Conservation (phyloP, 2,888 invertebrate species). For the Papilio demoleus region DNA sequence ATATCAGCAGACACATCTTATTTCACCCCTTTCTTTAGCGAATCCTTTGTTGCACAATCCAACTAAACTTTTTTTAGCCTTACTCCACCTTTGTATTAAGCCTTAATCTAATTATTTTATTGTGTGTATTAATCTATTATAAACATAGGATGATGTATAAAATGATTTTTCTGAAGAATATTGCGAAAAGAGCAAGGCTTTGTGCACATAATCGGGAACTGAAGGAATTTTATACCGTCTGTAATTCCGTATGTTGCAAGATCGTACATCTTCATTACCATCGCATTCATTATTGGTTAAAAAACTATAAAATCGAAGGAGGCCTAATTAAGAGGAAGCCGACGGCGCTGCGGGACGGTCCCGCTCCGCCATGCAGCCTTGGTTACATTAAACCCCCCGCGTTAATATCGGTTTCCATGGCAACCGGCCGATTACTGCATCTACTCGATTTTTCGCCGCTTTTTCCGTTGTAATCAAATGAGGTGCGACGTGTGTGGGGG, state of each 20-base stretch:
- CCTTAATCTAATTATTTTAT: too few species aligned
- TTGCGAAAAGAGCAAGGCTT: too few species aligned
- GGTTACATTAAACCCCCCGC: slow-evolving; percentile 48
- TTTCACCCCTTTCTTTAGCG: too few species aligned
- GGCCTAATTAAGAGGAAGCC: slow-evolving; percentile 34
- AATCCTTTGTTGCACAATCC: too few species aligned
- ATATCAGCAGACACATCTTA: too few species aligned
- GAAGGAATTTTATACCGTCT: neutral
- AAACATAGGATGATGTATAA: too few species aligned
- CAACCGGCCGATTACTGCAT: slow-evolving; percentile 81
- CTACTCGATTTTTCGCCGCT: slow-evolving; percentile 83
- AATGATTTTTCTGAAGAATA: too few species aligned
- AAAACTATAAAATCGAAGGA: slow-evolving; percentile 31
- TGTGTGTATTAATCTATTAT: too few species aligned
- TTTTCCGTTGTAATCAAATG: slow-evolving; percentile 84
- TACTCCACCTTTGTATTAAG: too few species aligned
- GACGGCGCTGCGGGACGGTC: slow-evolving; percentile 34
- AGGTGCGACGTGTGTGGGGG: slow-evolving; percentile 77
- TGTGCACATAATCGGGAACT: too few species aligned
- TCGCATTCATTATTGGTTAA: slow-evolving; percentile 33
- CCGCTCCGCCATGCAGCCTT: slow-evolving; percentile 35
- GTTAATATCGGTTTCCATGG: slow-evolving; percentile 81
- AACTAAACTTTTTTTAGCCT: too few species aligned
- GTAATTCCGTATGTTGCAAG: neutral
- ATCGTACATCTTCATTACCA: slow-evolving; percentile 8